Base-by-base conservation (phyloP, 1,140 invertebrate genomes). In the Drosophila sucinea region DNA sequence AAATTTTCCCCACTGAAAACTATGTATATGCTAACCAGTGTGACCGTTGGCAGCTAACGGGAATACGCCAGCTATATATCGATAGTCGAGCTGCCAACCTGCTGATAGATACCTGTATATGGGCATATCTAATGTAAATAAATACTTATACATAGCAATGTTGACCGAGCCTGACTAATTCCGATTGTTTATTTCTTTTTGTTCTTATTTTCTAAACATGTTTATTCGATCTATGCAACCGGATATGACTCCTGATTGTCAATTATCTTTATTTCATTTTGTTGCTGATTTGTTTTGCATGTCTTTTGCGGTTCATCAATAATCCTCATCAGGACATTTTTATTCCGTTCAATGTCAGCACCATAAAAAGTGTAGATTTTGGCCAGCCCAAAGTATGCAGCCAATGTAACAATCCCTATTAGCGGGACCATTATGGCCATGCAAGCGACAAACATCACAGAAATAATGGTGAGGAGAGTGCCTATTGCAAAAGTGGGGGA, bases 351-450 rank as follows among this genome's bases (percentile, higher is more conserved):
- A 32, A 77, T 70, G 2, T 65, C 73, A 10, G 63, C 27, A n/a
- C 66, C 79, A 29, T 76, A 79, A 3, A 85, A 60, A 2, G 71
- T 72, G 25, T 75, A 85, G 0, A 91, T 63, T 6, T 90, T 83
- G 4, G 81, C 30, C 3, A 92, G 81, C 2, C 89, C 91, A 47
- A 92, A 90, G 60, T 91, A 90, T 1, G 79, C 83, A 33, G 77
- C 64, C 6, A 89, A 51, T 10, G 71, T 70, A 27, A 81, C 65
- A 11, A 71, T 54, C n/a, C 67, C 77, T 23, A 92, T 78, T 2
- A 91, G 23, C 0, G 80, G 35, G 23, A 89, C 55, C 1, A 86
- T 63, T 4, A 92, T 55, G 1, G 61, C 56, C 25, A 92, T 60
- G 10, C 85, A 91, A 10, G 73, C 89, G 29, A 87, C 66, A 11